Conservation (phyloP, 1,140 invertebrate genomes). For the Linepithema humile region DNA sequence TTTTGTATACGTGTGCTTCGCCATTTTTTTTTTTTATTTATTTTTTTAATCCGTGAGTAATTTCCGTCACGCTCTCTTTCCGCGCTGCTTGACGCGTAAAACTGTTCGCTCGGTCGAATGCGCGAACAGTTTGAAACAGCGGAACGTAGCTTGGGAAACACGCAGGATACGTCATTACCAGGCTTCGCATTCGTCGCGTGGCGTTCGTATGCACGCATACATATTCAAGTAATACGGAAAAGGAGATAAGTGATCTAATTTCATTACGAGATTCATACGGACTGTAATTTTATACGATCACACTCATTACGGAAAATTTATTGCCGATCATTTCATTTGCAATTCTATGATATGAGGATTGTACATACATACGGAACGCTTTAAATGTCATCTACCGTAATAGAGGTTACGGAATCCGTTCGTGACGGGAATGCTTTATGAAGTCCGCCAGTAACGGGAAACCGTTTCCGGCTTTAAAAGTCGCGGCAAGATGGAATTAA, state of each 20-base stretch:
- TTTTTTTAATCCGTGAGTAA: not conserved
- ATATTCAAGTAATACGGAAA: conserved; percentile 22
- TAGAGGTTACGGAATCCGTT: not conserved
- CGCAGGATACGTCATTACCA: not conserved
- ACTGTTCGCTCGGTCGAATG: conserved; percentile 10
- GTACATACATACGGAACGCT: not conserved
- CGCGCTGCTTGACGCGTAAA: not conserved
- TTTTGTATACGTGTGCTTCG: not conserved
- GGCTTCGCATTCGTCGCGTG: not conserved
- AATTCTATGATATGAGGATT: not conserved
- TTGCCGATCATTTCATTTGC: not conserved
- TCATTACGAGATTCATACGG: not conserved
- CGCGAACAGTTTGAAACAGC: not conserved
- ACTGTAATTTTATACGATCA: conserved; percentile 2
- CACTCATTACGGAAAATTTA: not conserved
- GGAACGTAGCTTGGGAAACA: not conserved
- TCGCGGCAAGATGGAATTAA: not conserved
- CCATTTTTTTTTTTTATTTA: not conserved
- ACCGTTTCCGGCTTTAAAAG: not conserved
- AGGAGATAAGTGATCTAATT: not conserved
- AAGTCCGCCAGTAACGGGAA: not conserved
- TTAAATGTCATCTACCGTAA: not conserved
- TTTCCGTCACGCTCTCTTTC: conserved; percentile 10
- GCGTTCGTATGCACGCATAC: not conserved
- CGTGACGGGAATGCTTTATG: not conserved